These are phyloP conservation scores for Mesoclemmys tuberculata DNA, from an alignment of 2,113 vertebrate genomes.

Conservation along the genomic window DNA sequence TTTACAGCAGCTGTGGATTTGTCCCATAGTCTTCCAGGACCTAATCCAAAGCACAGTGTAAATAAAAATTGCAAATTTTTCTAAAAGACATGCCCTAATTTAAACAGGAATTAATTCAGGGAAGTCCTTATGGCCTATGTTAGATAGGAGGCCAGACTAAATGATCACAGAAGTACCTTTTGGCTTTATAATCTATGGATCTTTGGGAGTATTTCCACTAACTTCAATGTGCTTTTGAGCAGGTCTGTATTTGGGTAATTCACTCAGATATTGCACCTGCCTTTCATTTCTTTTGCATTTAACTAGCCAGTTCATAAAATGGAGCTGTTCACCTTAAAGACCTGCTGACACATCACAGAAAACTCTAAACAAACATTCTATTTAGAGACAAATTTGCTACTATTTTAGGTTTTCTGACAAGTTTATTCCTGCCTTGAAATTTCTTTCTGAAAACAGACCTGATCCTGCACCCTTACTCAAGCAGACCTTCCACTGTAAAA, in stretches of 20 bases:
- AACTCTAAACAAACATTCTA: background rate
- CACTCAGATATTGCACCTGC: background rate
- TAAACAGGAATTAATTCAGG: background rate
- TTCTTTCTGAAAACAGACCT: conserved; percentile 15
- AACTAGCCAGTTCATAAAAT: background rate
- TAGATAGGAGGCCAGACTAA: background rate
- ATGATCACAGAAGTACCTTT: background rate
- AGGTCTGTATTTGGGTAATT: background rate
- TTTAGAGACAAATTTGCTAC: accelerated
- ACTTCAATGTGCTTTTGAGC: background rate
- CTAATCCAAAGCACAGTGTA: background rate
- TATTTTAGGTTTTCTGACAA: background rate
- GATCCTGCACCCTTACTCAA: background rate
- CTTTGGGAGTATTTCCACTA: background rate
- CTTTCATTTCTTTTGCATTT: background rate
- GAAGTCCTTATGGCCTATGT: background rate
- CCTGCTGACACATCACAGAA: background rate
- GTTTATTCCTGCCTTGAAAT: background rate
- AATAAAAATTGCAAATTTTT: background rate
- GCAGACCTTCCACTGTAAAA: conserved; percentile 9
- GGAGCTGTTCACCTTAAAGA: background rate
- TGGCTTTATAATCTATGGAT: background rate
- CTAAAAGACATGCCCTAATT: background rate
- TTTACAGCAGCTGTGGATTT: background rate
- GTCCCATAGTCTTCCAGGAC: background rate